These are phyloP conservation scores for Tachina grossa DNA, from an alignment of 2,888 invertebrate genomes.

Conservation along the genomic window DNA sequence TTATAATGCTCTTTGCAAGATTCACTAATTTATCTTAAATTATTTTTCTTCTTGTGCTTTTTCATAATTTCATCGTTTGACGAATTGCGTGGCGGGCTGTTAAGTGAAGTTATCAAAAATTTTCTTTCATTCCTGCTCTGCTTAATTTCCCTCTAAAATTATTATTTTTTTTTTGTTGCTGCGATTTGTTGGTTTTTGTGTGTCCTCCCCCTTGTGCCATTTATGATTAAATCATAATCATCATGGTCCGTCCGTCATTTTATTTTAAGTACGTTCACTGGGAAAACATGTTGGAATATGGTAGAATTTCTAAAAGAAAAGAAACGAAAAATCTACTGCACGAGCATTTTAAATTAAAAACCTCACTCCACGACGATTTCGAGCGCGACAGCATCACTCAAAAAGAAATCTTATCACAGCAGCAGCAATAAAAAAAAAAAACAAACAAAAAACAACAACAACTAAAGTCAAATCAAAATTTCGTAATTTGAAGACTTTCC, in stretches of 20 bases:
- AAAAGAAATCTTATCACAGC: slow-evolving; percentile 48
- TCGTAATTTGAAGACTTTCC: slow-evolving; percentile 56
- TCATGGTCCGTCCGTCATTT: background rate
- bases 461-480: slow-evolving; percentile 68
- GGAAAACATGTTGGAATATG: slow-evolving; percentile 20
- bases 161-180: slow-evolving; percentile 7
- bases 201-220: slow-evolving; percentile 23
- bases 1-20: slow-evolving; percentile 49
- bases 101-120: slow-evolving; percentile 58
- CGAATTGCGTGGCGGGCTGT: slow-evolving; percentile 52
- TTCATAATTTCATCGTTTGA: background rate
- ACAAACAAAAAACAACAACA: slow-evolving; percentile 62
- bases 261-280: background rate
- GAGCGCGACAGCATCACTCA: slow-evolving; percentile 37
- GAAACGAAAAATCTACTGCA: slow-evolving; percentile 9
- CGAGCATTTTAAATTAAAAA: slow-evolving; percentile 60
- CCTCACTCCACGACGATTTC: slow-evolving; percentile 52
- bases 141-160: slow-evolving; percentile 23
- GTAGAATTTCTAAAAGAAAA: slow-evolving; percentile 27
- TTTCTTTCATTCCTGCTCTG: slow-evolving; percentile 6
- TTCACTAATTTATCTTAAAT: slow-evolving; percentile 54
- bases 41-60: slow-evolving; percentile 3
- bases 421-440: slow-evolving; percentile 34
- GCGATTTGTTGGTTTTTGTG: slow-evolving; percentile 32
- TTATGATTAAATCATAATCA: slow-evolving; percentile 63